phyloP scores from a whole-genome alignment of 2,888 invertebrate species.

The Drosophila suboccidentalis region DNA sequence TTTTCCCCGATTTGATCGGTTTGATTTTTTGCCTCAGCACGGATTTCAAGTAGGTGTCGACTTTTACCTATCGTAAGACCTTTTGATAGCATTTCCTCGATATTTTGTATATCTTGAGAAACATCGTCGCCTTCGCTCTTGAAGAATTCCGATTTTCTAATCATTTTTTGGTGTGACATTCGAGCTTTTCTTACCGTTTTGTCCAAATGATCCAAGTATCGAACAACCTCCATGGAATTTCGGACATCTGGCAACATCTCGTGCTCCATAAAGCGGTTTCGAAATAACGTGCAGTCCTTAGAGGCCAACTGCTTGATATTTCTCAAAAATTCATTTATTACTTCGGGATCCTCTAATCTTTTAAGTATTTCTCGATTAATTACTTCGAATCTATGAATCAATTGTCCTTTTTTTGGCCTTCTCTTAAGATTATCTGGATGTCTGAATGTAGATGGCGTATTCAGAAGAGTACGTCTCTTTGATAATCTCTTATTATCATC shows the following conservation, averaged over 20 bases:
- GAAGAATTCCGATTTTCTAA: background rate
- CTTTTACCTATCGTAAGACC: background rate
- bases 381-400: background rate
- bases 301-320: background rate
- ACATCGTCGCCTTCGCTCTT: background rate
- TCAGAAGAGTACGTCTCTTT: background rate
- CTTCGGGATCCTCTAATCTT: background rate
- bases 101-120: background rate
- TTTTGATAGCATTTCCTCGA: background rate
- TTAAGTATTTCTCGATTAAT: slow-evolving; percentile 1
- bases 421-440: background rate
- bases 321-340: background rate
- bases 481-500: background rate
- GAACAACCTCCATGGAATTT: background rate
- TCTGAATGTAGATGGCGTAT: background rate
- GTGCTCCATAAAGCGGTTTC: background rate
- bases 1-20: background rate
- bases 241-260: background rate
- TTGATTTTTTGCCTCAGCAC: no score
- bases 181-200: background rate
- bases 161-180: background rate
- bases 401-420: background rate
- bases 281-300: background rate
- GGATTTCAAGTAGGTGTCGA: background rate
- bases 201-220: background rate